Evolutionary conservation across 2,797 vertebrate genomes (phyloP).

Genomic region (Nyctalus aviator): DNA sequence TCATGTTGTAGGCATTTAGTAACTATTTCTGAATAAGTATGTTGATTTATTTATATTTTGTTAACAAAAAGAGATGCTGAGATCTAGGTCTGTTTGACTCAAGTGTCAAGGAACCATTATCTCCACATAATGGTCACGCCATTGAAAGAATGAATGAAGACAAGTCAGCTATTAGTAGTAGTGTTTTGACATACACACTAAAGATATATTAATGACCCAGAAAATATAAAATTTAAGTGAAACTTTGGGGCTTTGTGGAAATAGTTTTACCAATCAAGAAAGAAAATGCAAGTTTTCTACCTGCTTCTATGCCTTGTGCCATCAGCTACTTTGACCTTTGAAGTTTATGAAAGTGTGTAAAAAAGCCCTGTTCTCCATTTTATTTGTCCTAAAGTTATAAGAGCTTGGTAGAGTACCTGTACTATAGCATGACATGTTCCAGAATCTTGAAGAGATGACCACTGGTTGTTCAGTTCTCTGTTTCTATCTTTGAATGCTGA

Average conservation of each 20-base stretch:
- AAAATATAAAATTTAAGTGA: conserved; percentile 24
- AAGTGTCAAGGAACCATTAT: not conserved
- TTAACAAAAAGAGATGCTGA: not conserved
- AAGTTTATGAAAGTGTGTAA: not conserved
- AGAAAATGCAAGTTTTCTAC: conserved; percentile 5
- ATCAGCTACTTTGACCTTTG: not conserved
- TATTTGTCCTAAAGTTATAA: not conserved
- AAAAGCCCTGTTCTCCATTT: not conserved
- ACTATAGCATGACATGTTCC: not conserved
- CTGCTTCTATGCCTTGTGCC: not conserved
- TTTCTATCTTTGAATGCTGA: not conserved
- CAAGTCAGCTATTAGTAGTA: not conserved
- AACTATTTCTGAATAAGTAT: conserved; percentile 20
- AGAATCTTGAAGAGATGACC: conserved; percentile 7
- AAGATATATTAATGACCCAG: not conserved
- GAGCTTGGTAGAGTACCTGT: not conserved
- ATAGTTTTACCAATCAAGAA: conserved; percentile 2
- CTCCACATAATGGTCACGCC: not conserved
- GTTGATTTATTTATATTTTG: not conserved
- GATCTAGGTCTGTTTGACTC: conserved; percentile 10
- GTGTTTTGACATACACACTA: not conserved
- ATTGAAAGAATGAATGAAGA: conserved; percentile 18
- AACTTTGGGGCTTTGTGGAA: not conserved
- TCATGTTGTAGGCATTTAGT: not conserved
- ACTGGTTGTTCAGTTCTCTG: not conserved